These are phyloP conservation scores for Malurus elegans DNA, from an alignment of 2,113 vertebrate species.

Conservation along the genomic window DNA sequence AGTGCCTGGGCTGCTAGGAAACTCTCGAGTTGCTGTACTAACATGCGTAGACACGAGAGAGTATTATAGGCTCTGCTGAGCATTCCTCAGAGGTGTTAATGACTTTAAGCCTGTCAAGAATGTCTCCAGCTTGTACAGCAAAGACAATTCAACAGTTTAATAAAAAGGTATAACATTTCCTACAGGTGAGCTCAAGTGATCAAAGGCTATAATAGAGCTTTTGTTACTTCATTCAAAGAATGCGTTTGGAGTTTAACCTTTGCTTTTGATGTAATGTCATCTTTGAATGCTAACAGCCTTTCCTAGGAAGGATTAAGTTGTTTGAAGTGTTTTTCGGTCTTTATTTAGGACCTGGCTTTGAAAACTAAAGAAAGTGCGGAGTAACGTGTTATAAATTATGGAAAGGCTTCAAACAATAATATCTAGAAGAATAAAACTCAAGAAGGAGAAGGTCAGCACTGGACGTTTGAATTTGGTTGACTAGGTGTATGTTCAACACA, in stretches of 20 bases:
- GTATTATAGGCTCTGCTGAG: not conserved
- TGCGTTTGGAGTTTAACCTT: constrained; percentile 72
- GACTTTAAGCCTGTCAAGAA: constrained; percentile 74
- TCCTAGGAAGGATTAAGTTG: constrained; percentile 46
- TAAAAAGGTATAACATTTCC: constrained; percentile 79
- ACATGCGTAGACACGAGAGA: constrained; percentile 12
- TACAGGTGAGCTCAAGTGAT: constrained; percentile 74
- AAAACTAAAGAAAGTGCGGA: constrained; percentile 46
- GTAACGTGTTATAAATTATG: not conserved
- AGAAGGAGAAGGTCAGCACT: not conserved
- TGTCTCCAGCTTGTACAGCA: constrained; percentile 69
- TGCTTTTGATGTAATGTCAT: constrained; percentile 79
- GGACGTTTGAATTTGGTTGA: not conserved
- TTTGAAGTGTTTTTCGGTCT: constrained; percentile 35
- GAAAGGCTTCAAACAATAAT: not conserved
- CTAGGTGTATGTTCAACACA: not conserved
- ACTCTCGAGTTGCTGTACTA: not conserved
- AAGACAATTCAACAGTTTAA: constrained; percentile 70
- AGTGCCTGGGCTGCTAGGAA: not conserved
- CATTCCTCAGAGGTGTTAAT: constrained; percentile 65
- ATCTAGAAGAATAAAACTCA: not conserved
- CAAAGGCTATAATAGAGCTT: constrained; percentile 76
- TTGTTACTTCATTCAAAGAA: constrained; percentile 75
- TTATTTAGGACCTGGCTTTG: constrained; percentile 26
- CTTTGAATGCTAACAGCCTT: constrained; percentile 71